A percentile compares a stretch with the other conserved stretches of the same genome.
phyloP scores from a whole-genome alignment of 2,113 vertebrate species.

The Rhodinocichla rosea region DNA sequence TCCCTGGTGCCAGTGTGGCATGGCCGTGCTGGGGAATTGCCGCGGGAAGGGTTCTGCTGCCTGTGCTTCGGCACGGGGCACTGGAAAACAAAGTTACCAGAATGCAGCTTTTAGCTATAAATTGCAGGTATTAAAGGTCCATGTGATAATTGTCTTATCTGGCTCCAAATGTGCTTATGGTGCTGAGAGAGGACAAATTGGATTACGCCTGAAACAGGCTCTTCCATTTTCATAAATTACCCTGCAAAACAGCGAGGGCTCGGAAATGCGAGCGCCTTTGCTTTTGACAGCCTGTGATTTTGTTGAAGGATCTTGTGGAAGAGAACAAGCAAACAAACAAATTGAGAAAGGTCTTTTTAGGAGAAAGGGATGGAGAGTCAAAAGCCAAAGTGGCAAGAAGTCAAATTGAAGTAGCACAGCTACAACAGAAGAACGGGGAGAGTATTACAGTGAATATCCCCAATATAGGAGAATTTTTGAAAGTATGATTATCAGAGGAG shows the following conservation, averaged over 20 bases:
- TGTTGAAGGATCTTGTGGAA: background rate
- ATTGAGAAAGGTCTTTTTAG: background rate
- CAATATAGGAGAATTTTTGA: background rate
- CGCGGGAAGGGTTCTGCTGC: background rate
- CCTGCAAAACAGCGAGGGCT: background rate
- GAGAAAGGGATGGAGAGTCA: background rate
- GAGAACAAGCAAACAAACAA: background rate
- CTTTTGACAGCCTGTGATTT: background rate
- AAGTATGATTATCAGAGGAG: background rate
- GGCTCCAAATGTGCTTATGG: constrained; percentile 48
- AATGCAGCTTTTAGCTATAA: constrained; percentile 31
- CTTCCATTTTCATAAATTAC: constrained; percentile 57
- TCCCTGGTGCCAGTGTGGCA: rapidly evolving
- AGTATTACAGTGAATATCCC: background rate
- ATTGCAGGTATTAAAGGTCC: constrained; percentile 61
- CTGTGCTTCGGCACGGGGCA: background rate
- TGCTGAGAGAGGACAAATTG: constrained; percentile 46
- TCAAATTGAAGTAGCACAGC: background rate
- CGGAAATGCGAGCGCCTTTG: background rate
- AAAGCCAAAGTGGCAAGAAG: background rate
- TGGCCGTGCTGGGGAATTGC: rapidly evolving
- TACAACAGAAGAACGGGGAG: background rate
- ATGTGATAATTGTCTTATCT: constrained; percentile 58
- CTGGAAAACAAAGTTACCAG: constrained; percentile 32
- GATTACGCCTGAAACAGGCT: constrained; percentile 11